Evolutionary conservation across 2,888 invertebrate genomes (phyloP).

Genomic region (Sabatieria punctata): DNA sequence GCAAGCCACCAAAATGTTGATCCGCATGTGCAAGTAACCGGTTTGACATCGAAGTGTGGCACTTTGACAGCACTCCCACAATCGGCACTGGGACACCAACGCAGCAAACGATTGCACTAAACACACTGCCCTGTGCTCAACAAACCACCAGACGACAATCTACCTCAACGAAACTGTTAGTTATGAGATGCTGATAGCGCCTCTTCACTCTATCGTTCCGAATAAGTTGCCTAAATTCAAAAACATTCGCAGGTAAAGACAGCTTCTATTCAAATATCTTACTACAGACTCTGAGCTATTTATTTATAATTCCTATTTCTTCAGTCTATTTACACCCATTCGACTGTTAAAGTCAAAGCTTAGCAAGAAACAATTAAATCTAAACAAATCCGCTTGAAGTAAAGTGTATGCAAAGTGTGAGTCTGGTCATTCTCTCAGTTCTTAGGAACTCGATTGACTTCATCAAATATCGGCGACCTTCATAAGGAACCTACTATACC

Average conservation of each 20-base stretch:
- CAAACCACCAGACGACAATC: background rate
- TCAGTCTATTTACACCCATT: too few relatives aligned
- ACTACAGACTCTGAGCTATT: too few relatives aligned
- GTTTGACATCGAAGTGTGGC: slow-evolving; percentile 64
- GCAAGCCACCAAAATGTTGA: slow-evolving; percentile 5
- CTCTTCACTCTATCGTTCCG: slow-evolving; percentile 25
- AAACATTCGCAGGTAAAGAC: background rate
- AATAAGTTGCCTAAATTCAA: slow-evolving; percentile 11
- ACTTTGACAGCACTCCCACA: slow-evolving; percentile 81
- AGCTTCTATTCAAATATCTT: too few relatives aligned
- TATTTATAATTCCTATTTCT: too few relatives aligned
- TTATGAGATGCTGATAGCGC: slow-evolving; percentile 92
- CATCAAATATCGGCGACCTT: too few relatives aligned
- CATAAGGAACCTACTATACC: too few relatives aligned
- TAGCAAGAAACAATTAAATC: too few relatives aligned
- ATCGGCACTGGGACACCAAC: slow-evolving; percentile 96
- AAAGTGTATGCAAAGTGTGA: too few relatives aligned
- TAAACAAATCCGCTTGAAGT: too few relatives aligned
- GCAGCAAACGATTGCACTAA: slow-evolving; percentile 78
- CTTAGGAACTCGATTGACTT: too few relatives aligned
- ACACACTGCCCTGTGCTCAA: slow-evolving; percentile 9
- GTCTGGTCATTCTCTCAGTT: too few relatives aligned
- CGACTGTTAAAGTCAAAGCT: too few relatives aligned
- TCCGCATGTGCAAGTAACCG: slow-evolving; percentile 46
- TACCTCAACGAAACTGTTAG: slow-evolving; percentile 94